Base-by-base conservation (phyloP, 2,888 invertebrate genomes). In the Papilio gigon region DNA sequence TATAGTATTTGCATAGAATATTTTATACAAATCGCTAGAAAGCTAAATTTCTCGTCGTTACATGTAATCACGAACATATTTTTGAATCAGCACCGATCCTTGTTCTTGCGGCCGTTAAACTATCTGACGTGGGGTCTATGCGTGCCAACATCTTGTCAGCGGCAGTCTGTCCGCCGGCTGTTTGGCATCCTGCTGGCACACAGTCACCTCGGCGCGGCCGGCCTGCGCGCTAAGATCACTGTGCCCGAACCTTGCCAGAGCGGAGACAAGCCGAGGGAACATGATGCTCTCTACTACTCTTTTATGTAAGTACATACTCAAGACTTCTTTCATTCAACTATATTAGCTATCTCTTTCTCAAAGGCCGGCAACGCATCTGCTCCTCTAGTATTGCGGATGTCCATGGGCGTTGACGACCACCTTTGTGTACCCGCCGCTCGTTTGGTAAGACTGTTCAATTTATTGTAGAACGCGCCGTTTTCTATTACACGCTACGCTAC, bases 81-180 rank as follows among this genome's bases (percentile, higher is more conserved):
- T 30, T 61, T 61, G 1, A 60, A 65, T 22, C 67, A 90, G 90
- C 77, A 84, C 44, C 82, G 79, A 68, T 86, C 86, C 2, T 80
- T 75, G 1, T 82, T 84, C 74, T 77, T 78, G 47, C 85, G 85
- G 14, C 84, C 84, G 0, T 77, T 86, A 17, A 90, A 88, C 77
- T 84, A 86, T 74, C 70, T 94, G 63, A 89, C 92, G 67, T 93
- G 93, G 93, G 94, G 93, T 0, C 85, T 90, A 1, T 94, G 94
- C 74, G 90, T 93, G 14, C 94, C 94, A 0, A 84, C 84, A 0
- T 80, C 86, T 0, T 94, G 94, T 74, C 76, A 78, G 0, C 78
- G 87, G 0, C 73, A 69, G 0, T 85, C 90, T 0, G 86, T 90
- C 17, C 84, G 86, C 50, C 78, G 80, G 0, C 75, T 91, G 33